A percentile compares a stretch with the other conserved stretches of the same genome.
phyloP scores from a whole-genome alignment of 1,140 invertebrate genomes.

The Phymastichus coffea region DNA sequence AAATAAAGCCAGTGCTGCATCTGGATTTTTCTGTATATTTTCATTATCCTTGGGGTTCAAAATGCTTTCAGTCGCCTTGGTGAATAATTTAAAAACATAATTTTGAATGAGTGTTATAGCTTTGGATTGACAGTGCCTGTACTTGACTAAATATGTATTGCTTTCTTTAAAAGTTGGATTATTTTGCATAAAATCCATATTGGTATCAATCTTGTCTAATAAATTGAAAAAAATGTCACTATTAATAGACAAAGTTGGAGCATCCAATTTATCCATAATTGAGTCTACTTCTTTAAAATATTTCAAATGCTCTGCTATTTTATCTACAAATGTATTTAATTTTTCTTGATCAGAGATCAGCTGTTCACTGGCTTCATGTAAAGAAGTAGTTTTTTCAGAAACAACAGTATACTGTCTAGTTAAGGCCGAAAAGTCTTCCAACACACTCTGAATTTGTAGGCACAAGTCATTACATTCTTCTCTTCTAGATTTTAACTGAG shows the following conservation, averaged over 20 bases:
- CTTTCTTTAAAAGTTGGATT: conserved; percentile 83
- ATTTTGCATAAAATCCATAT: conserved; percentile 79
- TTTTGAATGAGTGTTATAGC: conserved; percentile 77
- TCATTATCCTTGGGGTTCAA: conserved; percentile 55
- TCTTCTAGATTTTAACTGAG: conserved; percentile 67
- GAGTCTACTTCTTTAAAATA: conserved; percentile 85
- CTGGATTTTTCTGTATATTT: conserved; percentile 54
- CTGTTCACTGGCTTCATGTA: conserved; percentile 88
- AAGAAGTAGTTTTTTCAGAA: conserved; percentile 84
- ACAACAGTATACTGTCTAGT: conserved; percentile 80
- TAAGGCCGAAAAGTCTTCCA: conserved; percentile 71
- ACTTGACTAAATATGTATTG: conserved; percentile 69
- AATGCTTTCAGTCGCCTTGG: conserved; percentile 76
- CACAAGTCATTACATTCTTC: conserved; percentile 70
- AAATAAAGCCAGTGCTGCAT: conserved; percentile 85
- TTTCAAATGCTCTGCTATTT: conserved; percentile 76
- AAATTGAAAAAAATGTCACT: conserved; percentile 81
- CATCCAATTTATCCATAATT: conserved; percentile 76
- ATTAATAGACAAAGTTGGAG: conserved; percentile 76
- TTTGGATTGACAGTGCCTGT: conserved; percentile 76
- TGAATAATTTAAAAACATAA: conserved; percentile 72
- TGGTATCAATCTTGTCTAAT: conserved; percentile 82
- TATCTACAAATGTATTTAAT: conserved; percentile 74
- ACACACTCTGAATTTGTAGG: conserved; percentile 67
- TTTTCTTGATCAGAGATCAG: conserved; percentile 83